phyloP scores from a whole-genome alignment of 2,113 vertebrate species.

The Nesoenas mayeri region DNA sequence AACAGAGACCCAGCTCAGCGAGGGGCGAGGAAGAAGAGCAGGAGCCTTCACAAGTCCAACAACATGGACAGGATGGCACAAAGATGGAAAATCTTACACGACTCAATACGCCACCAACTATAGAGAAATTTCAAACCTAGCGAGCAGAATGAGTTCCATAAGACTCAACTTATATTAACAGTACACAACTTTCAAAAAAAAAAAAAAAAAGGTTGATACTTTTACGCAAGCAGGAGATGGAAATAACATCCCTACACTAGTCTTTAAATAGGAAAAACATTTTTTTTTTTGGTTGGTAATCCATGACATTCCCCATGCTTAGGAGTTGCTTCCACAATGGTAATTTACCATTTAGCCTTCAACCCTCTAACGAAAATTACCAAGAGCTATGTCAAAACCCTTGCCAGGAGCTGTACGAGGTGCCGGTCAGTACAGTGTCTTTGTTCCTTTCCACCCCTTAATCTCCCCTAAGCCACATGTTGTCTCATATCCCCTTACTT shows the following conservation, averaged over 20 bases:
- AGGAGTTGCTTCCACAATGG: background rate
- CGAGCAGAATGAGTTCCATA: too few species aligned
- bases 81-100: too few species aligned
- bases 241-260: background rate
- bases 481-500: slow-evolving; percentile 23
- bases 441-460: background rate
- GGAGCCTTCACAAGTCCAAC: too few species aligned
- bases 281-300: background rate
- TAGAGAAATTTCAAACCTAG: too few species aligned
- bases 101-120: too few species aligned
- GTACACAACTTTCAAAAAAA: too few species aligned
- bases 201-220: too few species aligned
- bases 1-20: background rate
- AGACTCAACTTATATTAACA: too few species aligned
- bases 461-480: background rate
- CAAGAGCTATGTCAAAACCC: background rate
- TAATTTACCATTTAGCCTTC: background rate
- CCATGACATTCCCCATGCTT: background rate
- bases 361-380: background rate
- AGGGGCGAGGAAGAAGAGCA: background rate
- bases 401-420: background rate
- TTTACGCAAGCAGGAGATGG: background rate
- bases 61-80: too few species aligned
- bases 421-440: background rate
- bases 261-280: background rate